Evolutionary conservation across 1,140 invertebrate species (phyloP), one percentile per base, ranked within the genome.

Genomic region (Cepaea nemoralis): DNA sequence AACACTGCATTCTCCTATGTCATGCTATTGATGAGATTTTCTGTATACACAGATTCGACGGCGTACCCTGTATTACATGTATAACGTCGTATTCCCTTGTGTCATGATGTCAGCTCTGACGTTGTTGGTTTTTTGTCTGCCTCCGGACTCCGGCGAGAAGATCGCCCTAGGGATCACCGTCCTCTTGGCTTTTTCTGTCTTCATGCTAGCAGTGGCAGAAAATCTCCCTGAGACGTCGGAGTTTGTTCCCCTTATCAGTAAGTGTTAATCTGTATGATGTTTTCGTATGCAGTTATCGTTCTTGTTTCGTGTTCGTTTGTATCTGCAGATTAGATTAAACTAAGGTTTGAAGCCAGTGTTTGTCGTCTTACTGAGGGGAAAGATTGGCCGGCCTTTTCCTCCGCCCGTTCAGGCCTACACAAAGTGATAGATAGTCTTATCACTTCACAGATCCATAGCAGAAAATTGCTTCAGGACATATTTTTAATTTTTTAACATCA

Each of bases 61-160:
- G 90, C 94, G 98, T 91, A 99, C 98, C 73, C 94, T 99, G 83
- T 99, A 99, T 94, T 93, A 93, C 87, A 90, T 93, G 87, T 93
- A 93, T 89, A 94, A 94, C 86, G 92, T 94, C 6, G 93, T 94
- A 16, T 91, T 94, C 80, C 93, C 93, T 5, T 94, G 93, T 86
- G 92, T 94, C 82, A 93, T 33, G 88, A 74, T 74, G 71, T 74
- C 71, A 10, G 71, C 71, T 10, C 33, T 74, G 71, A 74, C 71
- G 22, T 27, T 94, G 27, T 89, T 94, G 6, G 93, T 93, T 24
- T 94, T 94, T 87, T 94, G 93, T 87, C 87, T 94, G 35, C 93
- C 93, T 8, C 93, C 93, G 1, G 93, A 94, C 83, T 93, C 92
- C 0, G 93, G 93, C 8, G 93, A 94, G 86, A 94, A 94, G 86